Evolutionary conservation across 2,797 vertebrate genomes (phyloP).

Genomic region (Hoplostethus atlanticus): DNA sequence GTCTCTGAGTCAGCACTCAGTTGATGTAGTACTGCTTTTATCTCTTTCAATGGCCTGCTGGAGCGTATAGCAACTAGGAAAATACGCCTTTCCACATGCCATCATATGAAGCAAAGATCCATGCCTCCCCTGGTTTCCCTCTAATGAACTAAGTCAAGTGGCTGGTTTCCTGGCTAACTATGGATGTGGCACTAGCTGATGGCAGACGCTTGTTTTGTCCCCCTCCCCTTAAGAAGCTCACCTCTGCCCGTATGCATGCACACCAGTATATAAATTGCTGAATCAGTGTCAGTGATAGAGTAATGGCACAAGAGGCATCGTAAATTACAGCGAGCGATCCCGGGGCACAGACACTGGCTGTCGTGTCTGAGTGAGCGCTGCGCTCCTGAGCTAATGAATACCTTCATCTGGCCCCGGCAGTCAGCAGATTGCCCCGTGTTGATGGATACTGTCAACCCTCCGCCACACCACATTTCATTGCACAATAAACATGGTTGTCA

Average conservation of each 20-base stretch:
- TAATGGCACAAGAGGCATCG: slow-evolving; percentile 91
- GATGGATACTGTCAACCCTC: slow-evolving; percentile 98
- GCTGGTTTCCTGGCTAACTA: slow-evolving; percentile 80
- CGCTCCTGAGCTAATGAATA: slow-evolving; percentile 97
- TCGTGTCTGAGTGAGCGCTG: slow-evolving; percentile 90
- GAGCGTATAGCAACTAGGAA: slow-evolving; percentile 48
- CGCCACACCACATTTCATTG: slow-evolving; percentile 98
- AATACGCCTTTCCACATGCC: slow-evolving; percentile 52
- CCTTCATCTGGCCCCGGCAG: slow-evolving; percentile 99
- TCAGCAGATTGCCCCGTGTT: slow-evolving; percentile 97
- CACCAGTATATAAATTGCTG: slow-evolving; percentile 96
- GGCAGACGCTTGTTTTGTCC: slow-evolving; percentile 78
- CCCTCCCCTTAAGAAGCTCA: slow-evolving; percentile 84
- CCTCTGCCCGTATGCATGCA: slow-evolving; percentile 88
- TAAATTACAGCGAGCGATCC: slow-evolving; percentile 94
- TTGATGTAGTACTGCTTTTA: slow-evolving; percentile 52
- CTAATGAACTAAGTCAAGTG: slow-evolving; percentile 76
- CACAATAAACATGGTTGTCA: slow-evolving; percentile 99
- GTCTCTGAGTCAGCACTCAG: slow-evolving; percentile 21
- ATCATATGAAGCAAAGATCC: slow-evolving; percentile 48
- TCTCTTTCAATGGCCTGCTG: slow-evolving; percentile 41
- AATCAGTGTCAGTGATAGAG: slow-evolving; percentile 96
- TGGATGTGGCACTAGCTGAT: slow-evolving; percentile 78
- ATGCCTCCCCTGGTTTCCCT: slow-evolving; percentile 71
- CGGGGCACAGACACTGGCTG: slow-evolving; percentile 89